Evolutionary conservation across 2,888 invertebrate genomes (phyloP), one percentile per base, ranked within the genome.

Genomic region (Meteorus colon): DNA sequence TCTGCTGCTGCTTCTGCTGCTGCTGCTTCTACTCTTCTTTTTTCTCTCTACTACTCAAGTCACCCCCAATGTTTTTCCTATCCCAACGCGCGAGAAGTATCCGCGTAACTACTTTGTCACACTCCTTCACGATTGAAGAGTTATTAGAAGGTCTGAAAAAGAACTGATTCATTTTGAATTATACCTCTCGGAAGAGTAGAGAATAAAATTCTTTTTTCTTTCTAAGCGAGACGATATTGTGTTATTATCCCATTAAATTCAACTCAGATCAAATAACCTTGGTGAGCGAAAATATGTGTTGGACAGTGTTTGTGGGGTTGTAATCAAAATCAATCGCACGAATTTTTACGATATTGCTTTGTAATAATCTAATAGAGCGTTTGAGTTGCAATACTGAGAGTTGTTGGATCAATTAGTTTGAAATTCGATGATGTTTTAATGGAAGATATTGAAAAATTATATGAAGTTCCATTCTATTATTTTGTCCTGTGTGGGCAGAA

Each of bases 61-160:
- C 66, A 71, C 62, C 76, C 76, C 76, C 73, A 73, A 76, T 76
- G 76, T 76, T 76, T 76, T 73, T 76, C 66, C 73, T 68, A 68
- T 63, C 62, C 48, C 76, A 67, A 62, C 67, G 68, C 66, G 66
- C 68, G 68, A 73, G 68, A 70, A 74, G 70, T 73, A 77, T 74
- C 73, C 65, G 59, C 65, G 69, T 73, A 73, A 76, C 73, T 62
- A 73, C 69, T 71, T 69, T 48, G 68, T 73, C 65, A 48, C 65
- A 60, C 62, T 69, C 67, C 60, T 62, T 24, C 55, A 51, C 48
- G 29, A 63, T 45, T 73, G 31, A 51, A 73, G 74, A 55, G 41
- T 62, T 75, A 73, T 55, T 29, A 71, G 41, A 67, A 67, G 59
- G 19, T 29, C 29, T 10, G 55, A 37, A 68, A 74, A 71, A 75